Evolutionary conservation across 2,888 invertebrate species (phyloP).

Genomic region (Harpalus rubripes): DNA sequence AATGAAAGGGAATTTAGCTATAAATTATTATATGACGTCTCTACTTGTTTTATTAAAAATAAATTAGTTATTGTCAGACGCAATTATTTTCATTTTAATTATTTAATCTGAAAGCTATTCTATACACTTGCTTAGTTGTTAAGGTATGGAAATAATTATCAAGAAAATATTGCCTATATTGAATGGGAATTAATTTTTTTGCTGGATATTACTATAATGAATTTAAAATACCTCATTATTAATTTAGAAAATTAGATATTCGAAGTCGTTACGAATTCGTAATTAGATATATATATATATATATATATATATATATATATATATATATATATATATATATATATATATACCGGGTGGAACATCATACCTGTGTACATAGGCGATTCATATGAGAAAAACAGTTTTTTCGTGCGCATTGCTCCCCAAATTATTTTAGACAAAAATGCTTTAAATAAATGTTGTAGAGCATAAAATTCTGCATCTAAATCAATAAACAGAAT

Average conservation of each 20-base stretch:
- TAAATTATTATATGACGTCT: constrained; percentile 49
- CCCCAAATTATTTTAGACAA: too few species aligned
- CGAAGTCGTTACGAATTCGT: too few species aligned
- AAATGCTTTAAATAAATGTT: too few species aligned
- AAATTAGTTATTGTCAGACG: constrained; percentile 24
- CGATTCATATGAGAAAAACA: too few species aligned
- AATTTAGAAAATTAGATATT: background rate
- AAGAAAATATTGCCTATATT: background rate
- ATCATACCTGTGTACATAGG: too few species aligned
- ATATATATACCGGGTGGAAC: too few species aligned
- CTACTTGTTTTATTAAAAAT: constrained; percentile 22
- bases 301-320: too few species aligned
- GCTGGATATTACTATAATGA: background rate
- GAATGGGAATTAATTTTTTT: background rate
- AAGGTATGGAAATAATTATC: background rate
- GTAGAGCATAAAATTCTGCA: too few species aligned
- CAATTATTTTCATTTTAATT: constrained; percentile 7
- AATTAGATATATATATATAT: too few species aligned
- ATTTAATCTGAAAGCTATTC: background rate
- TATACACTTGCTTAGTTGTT: background rate
- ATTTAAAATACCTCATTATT: background rate
- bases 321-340: too few species aligned
- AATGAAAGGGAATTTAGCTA: constrained; percentile 49
- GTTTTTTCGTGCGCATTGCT: too few species aligned
- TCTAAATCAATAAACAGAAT: too few species aligned